Evolutionary conservation across 2,113 vertebrate species (phyloP).

Genomic region (Eulemur rufifrons): DNA sequence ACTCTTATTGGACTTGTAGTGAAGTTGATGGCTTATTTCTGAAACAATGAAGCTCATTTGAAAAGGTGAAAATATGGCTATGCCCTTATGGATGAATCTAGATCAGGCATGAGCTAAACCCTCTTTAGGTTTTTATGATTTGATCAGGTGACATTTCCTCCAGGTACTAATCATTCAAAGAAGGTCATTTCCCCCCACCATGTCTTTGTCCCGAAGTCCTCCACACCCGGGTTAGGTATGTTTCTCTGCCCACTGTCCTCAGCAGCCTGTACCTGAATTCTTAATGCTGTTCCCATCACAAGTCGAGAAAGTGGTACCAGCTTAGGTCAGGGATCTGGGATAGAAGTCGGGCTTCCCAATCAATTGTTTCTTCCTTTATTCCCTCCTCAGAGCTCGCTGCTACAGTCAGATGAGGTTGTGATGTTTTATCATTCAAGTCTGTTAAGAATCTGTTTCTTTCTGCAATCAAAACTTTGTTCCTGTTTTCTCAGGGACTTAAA

Average conservation of each 20-base stretch:
- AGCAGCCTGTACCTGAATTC: background rate
- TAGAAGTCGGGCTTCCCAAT: background rate
- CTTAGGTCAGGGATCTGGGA: background rate
- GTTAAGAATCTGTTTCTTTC: slow-evolving; percentile 74
- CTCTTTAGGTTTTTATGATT: background rate
- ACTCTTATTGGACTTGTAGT: background rate
- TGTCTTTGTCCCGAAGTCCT: background rate
- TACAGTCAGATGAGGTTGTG: slow-evolving; percentile 33
- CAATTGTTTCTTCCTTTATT: slow-evolving; percentile 1
- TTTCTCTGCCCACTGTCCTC: background rate
- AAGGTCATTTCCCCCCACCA: background rate
- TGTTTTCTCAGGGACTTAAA: slow-evolving; percentile 70
- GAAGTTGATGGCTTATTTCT: background rate
- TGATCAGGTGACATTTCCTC: background rate
- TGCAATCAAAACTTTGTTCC: slow-evolving; percentile 73
- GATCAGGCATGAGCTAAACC: too few relatives aligned
- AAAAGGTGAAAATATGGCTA: background rate
- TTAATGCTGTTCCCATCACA: background rate
- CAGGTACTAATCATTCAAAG: background rate
- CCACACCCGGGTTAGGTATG: background rate
- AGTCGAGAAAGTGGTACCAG: background rate
- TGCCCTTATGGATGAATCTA: background rate
- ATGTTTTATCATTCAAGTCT: slow-evolving; percentile 75
- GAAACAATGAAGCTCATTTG: background rate
- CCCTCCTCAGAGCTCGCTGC: slow-evolving; percentile 37